These are phyloP conservation scores for Glandiceps talaboti DNA, from an alignment of 53 echinoderm and acorn worm species.

Conservation along the genomic window DNA sequence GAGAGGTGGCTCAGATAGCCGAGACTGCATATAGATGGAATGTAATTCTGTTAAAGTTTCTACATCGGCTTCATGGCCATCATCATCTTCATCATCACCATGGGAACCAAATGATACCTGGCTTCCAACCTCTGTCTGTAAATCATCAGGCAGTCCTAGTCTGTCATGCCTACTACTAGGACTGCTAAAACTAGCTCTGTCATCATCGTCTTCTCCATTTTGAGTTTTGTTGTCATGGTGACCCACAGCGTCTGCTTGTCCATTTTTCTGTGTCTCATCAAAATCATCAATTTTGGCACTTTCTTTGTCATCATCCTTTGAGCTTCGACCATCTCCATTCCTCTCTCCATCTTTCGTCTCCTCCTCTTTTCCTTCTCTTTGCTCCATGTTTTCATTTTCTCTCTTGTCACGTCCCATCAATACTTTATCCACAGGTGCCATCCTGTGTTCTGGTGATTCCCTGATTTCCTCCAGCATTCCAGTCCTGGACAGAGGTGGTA, in stretches of 20 bases:
- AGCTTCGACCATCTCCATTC: too few relatives aligned
- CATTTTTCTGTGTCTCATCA: background rate
- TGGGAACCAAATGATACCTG: background rate
- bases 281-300: background rate
- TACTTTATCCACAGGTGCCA: background rate
- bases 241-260: background rate
- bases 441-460: background rate
- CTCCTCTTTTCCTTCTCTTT: background rate
- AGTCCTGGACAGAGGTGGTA: background rate
- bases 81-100: constrained; percentile 18
- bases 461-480: background rate
- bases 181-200: background rate
- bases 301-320: background rate
- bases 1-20: constrained; percentile 40
- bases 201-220: background rate
- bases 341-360: background rate
- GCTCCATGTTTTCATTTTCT: background rate
- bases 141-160: constrained; percentile 5
- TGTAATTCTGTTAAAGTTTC: constrained; percentile 91
- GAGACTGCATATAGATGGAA: constrained; percentile 78
- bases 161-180: background rate
- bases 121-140: constrained; percentile 75
- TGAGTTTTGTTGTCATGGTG: constrained; percentile 5
- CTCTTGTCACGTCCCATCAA: background rate
- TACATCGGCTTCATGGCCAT: constrained; percentile 84